phyloP scores from a whole-genome alignment of 1,140 invertebrate species.

The Glomeris maerens region DNA sequence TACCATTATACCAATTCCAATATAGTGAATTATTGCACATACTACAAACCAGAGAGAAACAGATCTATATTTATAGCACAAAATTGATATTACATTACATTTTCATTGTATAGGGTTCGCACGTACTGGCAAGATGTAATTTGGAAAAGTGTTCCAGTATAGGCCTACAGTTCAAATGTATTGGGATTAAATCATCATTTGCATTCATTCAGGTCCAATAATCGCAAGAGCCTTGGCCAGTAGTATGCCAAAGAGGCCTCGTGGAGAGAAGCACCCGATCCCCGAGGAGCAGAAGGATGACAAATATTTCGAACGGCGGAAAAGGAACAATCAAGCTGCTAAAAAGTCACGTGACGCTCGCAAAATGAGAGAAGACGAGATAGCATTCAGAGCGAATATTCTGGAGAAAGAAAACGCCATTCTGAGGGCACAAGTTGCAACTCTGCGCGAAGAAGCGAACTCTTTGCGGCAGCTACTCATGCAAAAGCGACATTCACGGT shows the following conservation, averaged over 20 bases:
- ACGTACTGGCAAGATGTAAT: no score
- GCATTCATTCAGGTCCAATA: constrained; percentile 11
- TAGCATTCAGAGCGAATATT: constrained; percentile 59
- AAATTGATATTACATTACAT: no score
- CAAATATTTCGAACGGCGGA: constrained; percentile 72
- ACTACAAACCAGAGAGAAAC: no score
- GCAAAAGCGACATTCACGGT: constrained; percentile 15
- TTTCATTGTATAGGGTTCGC: no score
- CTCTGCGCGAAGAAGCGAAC: constrained; percentile 61
- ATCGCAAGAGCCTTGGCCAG: constrained; percentile 27
- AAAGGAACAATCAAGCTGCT: constrained; percentile 76
- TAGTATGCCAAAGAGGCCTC: constrained; percentile 37
- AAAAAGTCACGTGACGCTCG: constrained; percentile 32
- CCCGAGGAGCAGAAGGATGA: constrained; percentile 73
- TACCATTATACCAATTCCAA: no score
- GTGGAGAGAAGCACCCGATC: constrained; percentile 73
- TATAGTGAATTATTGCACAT: no score
- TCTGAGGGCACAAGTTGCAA: constrained; percentile 58
- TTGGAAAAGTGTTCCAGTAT: no score
- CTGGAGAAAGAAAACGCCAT: constrained; percentile 75
- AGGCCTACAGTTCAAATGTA: no score
- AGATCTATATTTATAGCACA: no score
- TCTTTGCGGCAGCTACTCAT: constrained; percentile 48
- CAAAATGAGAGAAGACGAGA: constrained; percentile 39
- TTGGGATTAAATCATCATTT: no score